Percentiles rank a stretch among this genome's conserved stretches.
Evolutionary conservation across 2,113 vertebrate genomes (phyloP).

Genomic region (Zosterops lateralis): DNA sequence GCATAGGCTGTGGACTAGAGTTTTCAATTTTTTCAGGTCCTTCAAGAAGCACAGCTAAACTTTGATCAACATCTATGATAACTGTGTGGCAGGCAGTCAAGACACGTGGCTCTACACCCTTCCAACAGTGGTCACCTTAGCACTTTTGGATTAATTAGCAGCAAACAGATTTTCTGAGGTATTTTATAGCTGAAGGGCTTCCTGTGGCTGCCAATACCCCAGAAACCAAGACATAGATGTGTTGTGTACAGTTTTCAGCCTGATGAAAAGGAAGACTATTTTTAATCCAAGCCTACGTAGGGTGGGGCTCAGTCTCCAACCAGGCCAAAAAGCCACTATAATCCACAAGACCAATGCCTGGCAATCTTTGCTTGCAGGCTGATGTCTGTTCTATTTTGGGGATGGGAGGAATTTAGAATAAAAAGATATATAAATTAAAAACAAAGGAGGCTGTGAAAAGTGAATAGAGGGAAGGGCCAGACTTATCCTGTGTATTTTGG

Average conservation of each 20-base stretch:
- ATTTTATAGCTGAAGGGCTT: slow-evolving; percentile 10
- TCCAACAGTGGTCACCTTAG: not conserved
- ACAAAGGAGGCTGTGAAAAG: slow-evolving; percentile 57
- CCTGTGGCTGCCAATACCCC: not conserved
- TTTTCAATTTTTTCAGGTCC: not conserved
- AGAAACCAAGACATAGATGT: not conserved
- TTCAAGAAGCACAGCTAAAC: not conserved
- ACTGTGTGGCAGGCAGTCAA: not conserved
- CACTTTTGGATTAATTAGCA: not conserved
- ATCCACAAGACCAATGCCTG: slow-evolving; percentile 70
- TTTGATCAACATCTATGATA: not conserved
- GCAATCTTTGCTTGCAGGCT: slow-evolving; percentile 70
- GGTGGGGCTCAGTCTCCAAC: slow-evolving; percentile 69
- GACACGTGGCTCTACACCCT: not conserved
- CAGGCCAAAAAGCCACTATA: slow-evolving; percentile 72
- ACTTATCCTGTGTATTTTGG: slow-evolving; percentile 44
- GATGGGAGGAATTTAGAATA: slow-evolving; percentile 58
- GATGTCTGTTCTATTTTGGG: slow-evolving; percentile 74
- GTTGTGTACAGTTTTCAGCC: slow-evolving; percentile 41
- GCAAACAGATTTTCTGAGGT: not conserved
- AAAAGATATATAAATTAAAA: slow-evolving; percentile 47
- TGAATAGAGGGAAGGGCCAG: slow-evolving; percentile 54
- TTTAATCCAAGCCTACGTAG: slow-evolving; percentile 66
- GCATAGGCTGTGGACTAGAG: too few species aligned
- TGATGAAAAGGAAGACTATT: slow-evolving; percentile 68